These are phyloP conservation scores for Drosophila dunni DNA, from an alignment of 1,140 invertebrate genomes.

Conservation along the genomic window DNA sequence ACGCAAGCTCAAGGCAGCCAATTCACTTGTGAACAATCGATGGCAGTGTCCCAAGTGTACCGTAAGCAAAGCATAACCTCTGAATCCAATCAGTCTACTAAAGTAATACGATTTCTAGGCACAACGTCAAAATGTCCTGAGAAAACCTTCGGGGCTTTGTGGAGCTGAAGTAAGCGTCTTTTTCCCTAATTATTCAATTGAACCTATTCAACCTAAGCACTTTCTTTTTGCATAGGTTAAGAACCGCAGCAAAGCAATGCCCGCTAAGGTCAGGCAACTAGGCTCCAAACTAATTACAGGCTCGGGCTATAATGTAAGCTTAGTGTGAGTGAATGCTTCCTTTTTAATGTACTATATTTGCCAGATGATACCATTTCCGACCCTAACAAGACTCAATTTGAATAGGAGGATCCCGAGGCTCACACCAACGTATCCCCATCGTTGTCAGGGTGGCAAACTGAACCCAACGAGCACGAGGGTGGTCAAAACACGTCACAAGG, in stretches of 20 bases:
- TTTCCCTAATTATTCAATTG: no score
- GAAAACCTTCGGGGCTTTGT: no score
- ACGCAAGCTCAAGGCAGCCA: background rate
- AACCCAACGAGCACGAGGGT: background rate
- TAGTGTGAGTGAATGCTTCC: background rate
- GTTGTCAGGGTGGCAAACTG: slow-evolving; percentile 2
- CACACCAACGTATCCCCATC: background rate
- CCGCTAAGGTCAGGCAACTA: background rate
- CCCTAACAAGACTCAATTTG: background rate
- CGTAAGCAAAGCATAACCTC: background rate
- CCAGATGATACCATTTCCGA: background rate
- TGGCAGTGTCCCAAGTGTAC: background rate
- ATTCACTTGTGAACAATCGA: background rate
- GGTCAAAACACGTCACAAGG: background rate
- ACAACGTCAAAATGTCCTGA: no score
- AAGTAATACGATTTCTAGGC: no score
- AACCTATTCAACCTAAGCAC: no score
- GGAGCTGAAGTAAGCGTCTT: no score
- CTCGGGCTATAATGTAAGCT: background rate
- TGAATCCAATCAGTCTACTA: background rate
- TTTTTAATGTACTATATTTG: background rate
- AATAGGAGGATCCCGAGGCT: background rate
- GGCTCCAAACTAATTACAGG: background rate
- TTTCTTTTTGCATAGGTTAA: no score
- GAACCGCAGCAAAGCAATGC: background rate